A percentile compares a stretch with the other conserved stretches of the same genome.
These are phyloP conservation scores for Peromyscus nudipes DNA, from an alignment of 2,797 vertebrate species.

Conservation along the genomic window DNA sequence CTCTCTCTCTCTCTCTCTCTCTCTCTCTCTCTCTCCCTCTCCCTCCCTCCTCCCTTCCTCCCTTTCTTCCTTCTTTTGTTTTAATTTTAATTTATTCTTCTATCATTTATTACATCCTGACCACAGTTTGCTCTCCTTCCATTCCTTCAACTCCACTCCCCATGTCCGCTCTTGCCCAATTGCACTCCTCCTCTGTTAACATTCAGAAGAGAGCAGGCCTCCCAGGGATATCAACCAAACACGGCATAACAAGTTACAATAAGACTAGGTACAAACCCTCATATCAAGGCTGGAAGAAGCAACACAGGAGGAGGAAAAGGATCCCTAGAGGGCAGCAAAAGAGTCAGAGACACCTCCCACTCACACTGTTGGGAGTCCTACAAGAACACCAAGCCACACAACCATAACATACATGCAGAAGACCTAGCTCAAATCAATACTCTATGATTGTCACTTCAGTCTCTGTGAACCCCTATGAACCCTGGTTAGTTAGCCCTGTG, in stretches of 20 bases:
- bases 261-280: background rate
- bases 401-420: background rate
- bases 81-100: no score
- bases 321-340: background rate
- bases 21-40: background rate
- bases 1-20: no score
- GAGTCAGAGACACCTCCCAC: background rate
- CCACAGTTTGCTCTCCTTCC: no score
- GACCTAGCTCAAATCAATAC: background rate
- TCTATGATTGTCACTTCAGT: background rate
- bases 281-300: background rate
- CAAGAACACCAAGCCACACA: background rate
- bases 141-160: no score
- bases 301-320: background rate
- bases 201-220: no score
- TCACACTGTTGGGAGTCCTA: background rate
- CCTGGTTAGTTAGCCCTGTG: background rate
- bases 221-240: background rate
- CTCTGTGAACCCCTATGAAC: background rate
- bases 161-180: no score
- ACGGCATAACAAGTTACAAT: background rate
- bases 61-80: no score
- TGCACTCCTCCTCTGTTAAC: no score
- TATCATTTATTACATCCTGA: no score
- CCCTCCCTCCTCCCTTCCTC: background rate